Conservation (phyloP, 2,113 vertebrate species). For the Ellobius talpinus region DNA sequence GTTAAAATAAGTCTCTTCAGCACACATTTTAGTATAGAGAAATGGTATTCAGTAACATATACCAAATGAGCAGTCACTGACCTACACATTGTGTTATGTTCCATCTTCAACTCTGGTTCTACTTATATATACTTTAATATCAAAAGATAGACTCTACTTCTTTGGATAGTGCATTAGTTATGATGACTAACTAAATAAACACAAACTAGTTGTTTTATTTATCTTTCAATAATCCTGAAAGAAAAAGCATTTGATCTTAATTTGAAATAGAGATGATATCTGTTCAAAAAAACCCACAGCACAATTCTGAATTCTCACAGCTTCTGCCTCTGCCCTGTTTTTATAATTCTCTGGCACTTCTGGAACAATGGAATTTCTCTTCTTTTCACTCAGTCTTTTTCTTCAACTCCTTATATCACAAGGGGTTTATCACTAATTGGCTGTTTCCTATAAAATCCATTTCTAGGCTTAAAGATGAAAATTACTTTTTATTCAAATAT, state of each 20-base stretch:
- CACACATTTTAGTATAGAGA: neutral
- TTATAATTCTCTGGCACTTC: neutral
- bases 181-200: neutral
- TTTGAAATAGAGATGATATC: neutral
- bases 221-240: neutral
- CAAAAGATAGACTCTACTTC: neutral
- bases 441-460: neutral
- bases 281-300: neutral
- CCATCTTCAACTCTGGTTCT: neutral
- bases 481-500: conserved; percentile 64
- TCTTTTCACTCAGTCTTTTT: neutral
- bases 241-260: neutral
- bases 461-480: conserved; percentile 52
- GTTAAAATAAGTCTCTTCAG: neutral
- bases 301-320: neutral
- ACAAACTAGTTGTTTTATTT: neutral
- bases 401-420: neutral
- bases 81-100: neutral
- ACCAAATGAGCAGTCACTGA: neutral
- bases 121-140: neutral
- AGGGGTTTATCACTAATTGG: conserved; percentile 11
- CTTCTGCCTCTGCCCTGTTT: neutral
- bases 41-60: neutral
- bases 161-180: neutral
- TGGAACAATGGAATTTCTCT: neutral